Percentiles rank a stretch among this genome's conserved stretches.
These are phyloP conservation scores for Etheostoma nigrum DNA, from an alignment of 2,797 vertebrate genomes.

Conservation along the genomic window DNA sequence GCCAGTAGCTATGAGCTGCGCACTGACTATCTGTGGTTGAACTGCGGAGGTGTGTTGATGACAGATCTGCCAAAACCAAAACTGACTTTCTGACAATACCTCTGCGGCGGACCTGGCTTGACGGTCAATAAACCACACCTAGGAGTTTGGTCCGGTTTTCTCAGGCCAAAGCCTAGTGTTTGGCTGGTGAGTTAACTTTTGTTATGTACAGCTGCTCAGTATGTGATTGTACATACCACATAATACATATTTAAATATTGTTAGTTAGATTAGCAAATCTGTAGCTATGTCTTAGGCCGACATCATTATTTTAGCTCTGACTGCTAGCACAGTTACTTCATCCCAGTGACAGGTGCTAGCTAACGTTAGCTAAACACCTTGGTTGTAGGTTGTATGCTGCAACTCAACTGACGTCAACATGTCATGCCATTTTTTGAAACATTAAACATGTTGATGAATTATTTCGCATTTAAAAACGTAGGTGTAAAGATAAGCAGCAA, in stretches of 20 bases:
- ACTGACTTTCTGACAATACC: conserved; percentile 7
- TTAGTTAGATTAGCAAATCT: background rate
- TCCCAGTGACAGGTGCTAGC: conserved; percentile 68
- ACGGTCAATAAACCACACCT: conserved; percentile 13
- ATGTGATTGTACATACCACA: background rate
- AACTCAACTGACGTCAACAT: conserved; percentile 7
- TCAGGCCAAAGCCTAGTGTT: conserved; percentile 46
- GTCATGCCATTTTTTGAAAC: background rate
- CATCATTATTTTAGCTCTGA: background rate
- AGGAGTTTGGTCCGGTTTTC: conserved; percentile 38
- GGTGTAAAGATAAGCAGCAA: background rate
- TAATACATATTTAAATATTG: background rate
- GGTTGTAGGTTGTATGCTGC: background rate
- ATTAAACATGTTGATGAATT: background rate
- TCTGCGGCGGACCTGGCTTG: conserved; percentile 20
- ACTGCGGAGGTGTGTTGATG: conserved; percentile 34
- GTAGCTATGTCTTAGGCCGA: background rate
- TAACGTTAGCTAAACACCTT: conserved; percentile 41
- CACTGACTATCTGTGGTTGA: conserved; percentile 22
- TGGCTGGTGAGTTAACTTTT: conserved; percentile 69
- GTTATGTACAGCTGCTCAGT: conserved; percentile 8
- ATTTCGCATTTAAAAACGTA: background rate
- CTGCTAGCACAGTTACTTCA: conserved; percentile 9
- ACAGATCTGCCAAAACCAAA: conserved; percentile 8
- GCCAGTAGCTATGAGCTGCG: conserved; percentile 20